phyloP scores from a whole-genome alignment of 1,140 invertebrate genomes.

The Diachasmimorpha longicaudata region DNA sequence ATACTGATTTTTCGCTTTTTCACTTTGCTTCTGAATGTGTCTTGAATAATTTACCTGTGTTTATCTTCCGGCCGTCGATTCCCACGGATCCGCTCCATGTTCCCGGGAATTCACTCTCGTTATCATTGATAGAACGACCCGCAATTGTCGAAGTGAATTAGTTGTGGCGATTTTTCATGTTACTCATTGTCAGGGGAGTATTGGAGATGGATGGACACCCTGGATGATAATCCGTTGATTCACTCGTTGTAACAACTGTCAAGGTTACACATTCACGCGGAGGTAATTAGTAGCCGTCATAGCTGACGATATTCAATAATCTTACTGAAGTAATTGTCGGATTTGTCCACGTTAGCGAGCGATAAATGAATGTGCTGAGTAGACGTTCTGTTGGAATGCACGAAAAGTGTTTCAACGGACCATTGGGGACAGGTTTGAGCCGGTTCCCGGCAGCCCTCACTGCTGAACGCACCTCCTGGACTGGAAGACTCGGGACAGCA shows the following conservation, averaged over 20 bases:
- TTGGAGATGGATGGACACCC: neutral
- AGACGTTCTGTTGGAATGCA: neutral
- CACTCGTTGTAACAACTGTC: neutral
- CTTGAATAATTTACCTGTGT: constrained; percentile 3
- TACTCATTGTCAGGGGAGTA: neutral
- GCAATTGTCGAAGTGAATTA: neutral
- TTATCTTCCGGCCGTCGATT: neutral
- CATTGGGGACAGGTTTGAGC: constrained; percentile 2
- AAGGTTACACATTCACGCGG: constrained; percentile 1
- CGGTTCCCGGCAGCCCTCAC: neutral
- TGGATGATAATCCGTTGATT: neutral
- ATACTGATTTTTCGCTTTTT: too few relatives aligned
- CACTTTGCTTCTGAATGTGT: too few relatives aligned
- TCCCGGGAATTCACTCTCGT: neutral
- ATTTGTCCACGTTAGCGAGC: neutral
- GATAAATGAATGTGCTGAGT: neutral
- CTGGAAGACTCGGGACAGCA: neutral
- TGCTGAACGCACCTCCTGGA: neutral
- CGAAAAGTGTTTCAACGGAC: neutral
- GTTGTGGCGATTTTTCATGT: neutral
- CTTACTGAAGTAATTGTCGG: too few relatives aligned
- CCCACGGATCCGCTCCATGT: neutral
- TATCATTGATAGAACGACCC: neutral
- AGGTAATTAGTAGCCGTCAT: neutral
- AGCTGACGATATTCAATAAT: too few relatives aligned